Evolutionary conservation across 1,140 invertebrate species (phyloP).

Genomic region (Drosophila rufa): DNA sequence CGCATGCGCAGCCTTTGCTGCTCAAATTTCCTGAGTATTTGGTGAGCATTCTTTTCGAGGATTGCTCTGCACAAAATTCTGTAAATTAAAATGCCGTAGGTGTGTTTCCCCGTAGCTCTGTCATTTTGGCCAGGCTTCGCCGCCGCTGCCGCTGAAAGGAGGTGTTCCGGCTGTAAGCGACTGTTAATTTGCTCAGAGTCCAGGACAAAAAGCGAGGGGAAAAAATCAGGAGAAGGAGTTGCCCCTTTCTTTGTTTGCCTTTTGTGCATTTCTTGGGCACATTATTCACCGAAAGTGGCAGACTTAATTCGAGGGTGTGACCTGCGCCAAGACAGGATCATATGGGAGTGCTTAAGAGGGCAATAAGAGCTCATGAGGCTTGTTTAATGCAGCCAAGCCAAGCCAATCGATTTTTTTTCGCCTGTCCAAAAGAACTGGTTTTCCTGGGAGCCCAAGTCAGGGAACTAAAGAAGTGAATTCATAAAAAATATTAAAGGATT

Average conservation of each 20-base stretch:
- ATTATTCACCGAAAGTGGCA: slow-evolving; percentile 77
- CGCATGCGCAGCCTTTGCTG: slow-evolving; percentile 52
- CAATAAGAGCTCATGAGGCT: slow-evolving; percentile 50
- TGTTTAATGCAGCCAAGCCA: slow-evolving; percentile 38
- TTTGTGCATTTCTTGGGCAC: slow-evolving; percentile 42
- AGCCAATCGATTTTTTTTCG: slow-evolving; percentile 30
- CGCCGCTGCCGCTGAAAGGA: slow-evolving; percentile 65
- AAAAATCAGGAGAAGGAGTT: slow-evolving; percentile 28
- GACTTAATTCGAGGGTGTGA: slow-evolving; percentile 75
- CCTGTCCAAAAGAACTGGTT: slow-evolving; percentile 28
- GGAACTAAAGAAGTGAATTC: slow-evolving; percentile 3
- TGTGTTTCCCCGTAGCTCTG: slow-evolving; percentile 61
- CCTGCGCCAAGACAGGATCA: slow-evolving; percentile 61
- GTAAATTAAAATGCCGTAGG: slow-evolving; percentile 73
- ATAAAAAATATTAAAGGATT: background rate
- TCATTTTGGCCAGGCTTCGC: slow-evolving; percentile 48
- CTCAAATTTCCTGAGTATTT: slow-evolving; percentile 59
- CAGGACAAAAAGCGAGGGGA: slow-evolving; percentile 12
- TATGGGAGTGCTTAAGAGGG: slow-evolving; percentile 58
- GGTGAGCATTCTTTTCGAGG: slow-evolving; percentile 41
- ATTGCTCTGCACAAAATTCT: slow-evolving; percentile 24
- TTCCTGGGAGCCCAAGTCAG: background rate
- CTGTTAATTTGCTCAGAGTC: slow-evolving; percentile 72
- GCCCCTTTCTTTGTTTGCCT: slow-evolving; percentile 44
- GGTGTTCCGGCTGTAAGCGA: slow-evolving; percentile 73